Base-by-base conservation (phyloP, 2,888 invertebrate species). In the Minunthozetes semirufus region DNA sequence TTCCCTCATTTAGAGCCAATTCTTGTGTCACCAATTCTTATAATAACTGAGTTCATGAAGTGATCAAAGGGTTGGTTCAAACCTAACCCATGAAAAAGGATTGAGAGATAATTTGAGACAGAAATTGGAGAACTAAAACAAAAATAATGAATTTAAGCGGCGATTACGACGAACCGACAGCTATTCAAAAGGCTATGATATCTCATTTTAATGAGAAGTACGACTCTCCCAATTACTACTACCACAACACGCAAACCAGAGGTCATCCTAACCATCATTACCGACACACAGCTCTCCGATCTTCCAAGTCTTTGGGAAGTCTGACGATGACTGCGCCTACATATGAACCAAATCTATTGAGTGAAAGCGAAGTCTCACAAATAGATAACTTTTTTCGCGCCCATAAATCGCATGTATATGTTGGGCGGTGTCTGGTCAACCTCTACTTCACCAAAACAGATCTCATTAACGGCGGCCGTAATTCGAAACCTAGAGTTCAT, bases 361-460 rank as follows among this genome's bases (percentile, higher is more conserved):
- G 63, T 33, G 77, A 77, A 42, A 53, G 22, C 33, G 79, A 79
- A 53, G 56, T 88, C 73, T 86, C 86, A 50, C 89, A 89, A 82
- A 87, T 90, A 76, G 90, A 90, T 82, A 87, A 88, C 74, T 89
- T 89, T 82, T 89, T 89, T 80, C 87, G 88, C 76, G 90, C 91
- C 72, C 86, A 91, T 77, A 90, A 90, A 81, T 90, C 91, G 0
- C 89, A 89, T 82, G 88, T 92, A 53, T 89, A 86, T 82, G 91
- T 92, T 4, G 88, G 90, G 81, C 87, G 88, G 77, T 89, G 91
- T 11, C 82, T 92, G 81, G 91, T 90, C 22, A 83, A 84, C 77
- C 78, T 84, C 73, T 84, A 84, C 79, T 80, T 83, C 46, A 81
- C 82, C n/a, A 78, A 80, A 17, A 79, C 79, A 19, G 81, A 80